phyloP scores from a whole-genome alignment of 2,797 vertebrate species.

The Danio choprae region DNA sequence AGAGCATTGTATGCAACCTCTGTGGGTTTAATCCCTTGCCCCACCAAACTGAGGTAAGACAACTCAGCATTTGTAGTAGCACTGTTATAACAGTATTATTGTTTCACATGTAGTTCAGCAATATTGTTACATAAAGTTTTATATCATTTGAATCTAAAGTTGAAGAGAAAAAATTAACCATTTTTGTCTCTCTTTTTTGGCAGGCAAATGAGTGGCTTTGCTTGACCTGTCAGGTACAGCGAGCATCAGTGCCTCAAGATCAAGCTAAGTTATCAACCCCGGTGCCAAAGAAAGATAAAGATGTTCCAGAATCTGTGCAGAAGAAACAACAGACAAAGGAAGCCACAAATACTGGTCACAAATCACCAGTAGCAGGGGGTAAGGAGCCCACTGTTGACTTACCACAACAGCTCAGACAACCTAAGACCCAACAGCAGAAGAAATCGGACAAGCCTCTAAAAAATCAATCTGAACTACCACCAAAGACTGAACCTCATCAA shows the following conservation, averaged over 20 bases:
- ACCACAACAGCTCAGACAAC: slow-evolving; percentile 60
- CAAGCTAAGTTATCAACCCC: slow-evolving; percentile 66
- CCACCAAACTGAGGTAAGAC: slow-evolving; percentile 86
- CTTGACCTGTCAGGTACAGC: slow-evolving; percentile 93
- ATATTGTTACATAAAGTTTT: background rate
- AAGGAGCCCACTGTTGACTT: slow-evolving; percentile 6
- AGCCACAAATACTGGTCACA: slow-evolving; percentile 50
- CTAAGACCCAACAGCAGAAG: slow-evolving; percentile 49
- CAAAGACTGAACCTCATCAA: slow-evolving; percentile 64
- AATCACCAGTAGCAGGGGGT: slow-evolving; percentile 3
- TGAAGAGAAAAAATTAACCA: background rate
- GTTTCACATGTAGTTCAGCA: background rate
- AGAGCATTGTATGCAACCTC: slow-evolving; percentile 89
- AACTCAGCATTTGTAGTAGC: background rate
- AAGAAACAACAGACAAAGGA: slow-evolving; percentile 51
- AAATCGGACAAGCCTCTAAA: background rate
- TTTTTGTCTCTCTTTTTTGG: slow-evolving; percentile 16
- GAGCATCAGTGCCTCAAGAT: slow-evolving; percentile 73
- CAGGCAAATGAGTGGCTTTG: slow-evolving; percentile 91
- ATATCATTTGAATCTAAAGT: background rate
- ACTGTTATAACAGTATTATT: background rate
- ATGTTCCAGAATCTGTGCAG: slow-evolving; percentile 56
- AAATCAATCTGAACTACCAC: slow-evolving; percentile 36
- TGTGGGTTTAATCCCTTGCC: slow-evolving; percentile 97
- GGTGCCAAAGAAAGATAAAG: slow-evolving; percentile 68